Conservation (phyloP, 1,140 invertebrate species). For the Pemphigus obesinymphae region DNA sequence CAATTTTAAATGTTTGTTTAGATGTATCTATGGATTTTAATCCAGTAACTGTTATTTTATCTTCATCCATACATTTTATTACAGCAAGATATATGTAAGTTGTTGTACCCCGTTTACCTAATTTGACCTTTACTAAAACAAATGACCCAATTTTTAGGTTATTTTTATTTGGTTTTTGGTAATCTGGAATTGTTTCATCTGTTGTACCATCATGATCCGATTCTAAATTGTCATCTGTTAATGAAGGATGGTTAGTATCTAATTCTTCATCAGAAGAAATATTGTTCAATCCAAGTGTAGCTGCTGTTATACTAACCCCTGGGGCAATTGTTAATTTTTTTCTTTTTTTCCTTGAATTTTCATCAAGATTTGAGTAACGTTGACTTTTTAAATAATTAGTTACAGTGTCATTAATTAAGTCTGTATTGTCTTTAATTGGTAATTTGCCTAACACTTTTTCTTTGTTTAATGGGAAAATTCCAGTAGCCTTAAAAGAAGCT, state of each 20-base stretch:
- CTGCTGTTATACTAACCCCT: not conserved
- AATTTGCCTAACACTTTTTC: not conserved
- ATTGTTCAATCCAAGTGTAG: not conserved
- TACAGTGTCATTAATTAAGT: not conserved
- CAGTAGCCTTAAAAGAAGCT: slow-evolving; percentile 3
- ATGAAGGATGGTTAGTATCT: not conserved
- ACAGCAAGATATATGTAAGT: not conserved
- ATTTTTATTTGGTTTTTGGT: not conserved
- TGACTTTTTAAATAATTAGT: not conserved
- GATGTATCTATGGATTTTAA: not conserved
- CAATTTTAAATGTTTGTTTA: not conserved
- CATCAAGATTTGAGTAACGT: not conserved
- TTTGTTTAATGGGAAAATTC: slow-evolving; percentile 8
- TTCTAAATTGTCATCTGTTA: not conserved
- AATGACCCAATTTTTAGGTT: slow-evolving; percentile 5
- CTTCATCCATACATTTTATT: not conserved
- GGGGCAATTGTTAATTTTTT: not conserved
- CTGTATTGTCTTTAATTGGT: not conserved
- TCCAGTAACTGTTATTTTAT: not conserved
- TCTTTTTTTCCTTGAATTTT: not conserved
- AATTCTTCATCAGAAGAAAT: not conserved
- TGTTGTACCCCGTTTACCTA: not conserved
- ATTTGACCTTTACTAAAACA: not conserved
- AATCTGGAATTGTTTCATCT: slow-evolving; percentile 5
- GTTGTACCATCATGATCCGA: not conserved